These are phyloP conservation scores for Episyrphus balteatus DNA, from an alignment of 1,140 invertebrate genomes.

Conservation along the genomic window DNA sequence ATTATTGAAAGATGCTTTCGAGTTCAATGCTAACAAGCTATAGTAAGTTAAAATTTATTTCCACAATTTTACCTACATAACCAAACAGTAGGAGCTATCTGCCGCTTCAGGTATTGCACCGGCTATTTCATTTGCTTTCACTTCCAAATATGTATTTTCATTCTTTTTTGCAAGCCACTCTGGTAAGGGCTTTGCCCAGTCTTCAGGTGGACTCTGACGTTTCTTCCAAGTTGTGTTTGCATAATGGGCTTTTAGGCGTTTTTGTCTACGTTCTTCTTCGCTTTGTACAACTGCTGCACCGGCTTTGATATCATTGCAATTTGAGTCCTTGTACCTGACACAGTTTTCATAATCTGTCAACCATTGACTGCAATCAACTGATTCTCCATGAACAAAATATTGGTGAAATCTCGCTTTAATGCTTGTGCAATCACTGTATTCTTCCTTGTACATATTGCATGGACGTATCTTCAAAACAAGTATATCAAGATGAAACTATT, in stretches of 20 bases:
- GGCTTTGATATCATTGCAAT: conserved; percentile 48
- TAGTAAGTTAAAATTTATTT: background rate
- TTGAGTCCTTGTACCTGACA: conserved; percentile 46
- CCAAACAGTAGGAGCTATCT: conserved; percentile 16
- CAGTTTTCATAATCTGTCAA: conserved; percentile 66
- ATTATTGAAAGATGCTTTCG: too few species aligned
- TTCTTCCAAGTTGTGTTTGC: conserved; percentile 68
- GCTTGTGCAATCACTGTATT: conserved; percentile 66
- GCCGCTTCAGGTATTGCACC: conserved; percentile 11
- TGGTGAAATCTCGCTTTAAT: conserved; percentile 69
- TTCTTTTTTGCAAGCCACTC: conserved; percentile 56
- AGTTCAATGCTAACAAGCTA: too few species aligned
- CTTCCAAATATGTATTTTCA: conserved; percentile 51
- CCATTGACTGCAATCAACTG: conserved; percentile 64
- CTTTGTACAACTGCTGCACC: conserved; percentile 53
- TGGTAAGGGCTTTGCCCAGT: conserved; percentile 70
- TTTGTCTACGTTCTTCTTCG: conserved; percentile 51
- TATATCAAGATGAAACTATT: background rate
- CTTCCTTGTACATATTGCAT: conserved; percentile 62
- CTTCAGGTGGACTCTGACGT: conserved; percentile 56
- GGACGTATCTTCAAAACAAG: conserved; percentile 49
- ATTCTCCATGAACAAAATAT: conserved; percentile 67
- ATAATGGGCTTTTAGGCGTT: conserved; percentile 53
- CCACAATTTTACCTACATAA: conserved; percentile 15
- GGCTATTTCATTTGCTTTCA: conserved; percentile 50